Evolutionary conservation across 1,140 invertebrate species (phyloP).

Genomic region (Pachyrhynchus sulphureomaculatus): DNA sequence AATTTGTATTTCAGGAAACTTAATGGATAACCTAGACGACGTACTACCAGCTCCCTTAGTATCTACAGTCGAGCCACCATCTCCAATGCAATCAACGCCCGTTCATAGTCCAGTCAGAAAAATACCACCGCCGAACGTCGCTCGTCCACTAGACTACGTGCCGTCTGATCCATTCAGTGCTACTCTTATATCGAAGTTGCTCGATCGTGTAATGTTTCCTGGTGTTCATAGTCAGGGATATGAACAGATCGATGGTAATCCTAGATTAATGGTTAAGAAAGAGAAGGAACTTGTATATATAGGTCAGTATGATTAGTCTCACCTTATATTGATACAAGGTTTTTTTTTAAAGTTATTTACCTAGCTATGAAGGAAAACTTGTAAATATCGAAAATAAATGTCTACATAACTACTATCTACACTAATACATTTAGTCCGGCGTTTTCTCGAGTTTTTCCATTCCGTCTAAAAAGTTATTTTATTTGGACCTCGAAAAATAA

Average conservation of each 20-base stretch:
- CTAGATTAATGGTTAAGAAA: constrained; percentile 37
- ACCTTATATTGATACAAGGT: too few species aligned
- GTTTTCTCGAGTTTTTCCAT: too few species aligned
- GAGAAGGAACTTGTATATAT: constrained; percentile 35
- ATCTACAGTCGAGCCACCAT: constrained; percentile 13
- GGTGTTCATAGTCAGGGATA: constrained; percentile 50
- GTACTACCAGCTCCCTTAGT: constrained; percentile 33
- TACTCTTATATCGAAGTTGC: constrained; percentile 53
- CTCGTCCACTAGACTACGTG: constrained; percentile 29
- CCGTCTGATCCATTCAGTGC: constrained; percentile 57
- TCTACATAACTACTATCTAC: too few species aligned
- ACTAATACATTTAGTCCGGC: too few species aligned
- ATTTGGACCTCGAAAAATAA: too few species aligned
- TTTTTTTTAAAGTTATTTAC: too few species aligned
- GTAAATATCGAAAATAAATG: too few species aligned
- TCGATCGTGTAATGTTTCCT: constrained; percentile 57
- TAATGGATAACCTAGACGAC: constrained; percentile 38
- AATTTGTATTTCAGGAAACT: constrained; percentile 31
- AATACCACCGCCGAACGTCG: constrained; percentile 8
- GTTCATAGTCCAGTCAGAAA: constrained; percentile 23
- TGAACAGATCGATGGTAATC: constrained; percentile 30
- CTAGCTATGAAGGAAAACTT: too few species aligned
- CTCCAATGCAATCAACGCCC: constrained; percentile 22
- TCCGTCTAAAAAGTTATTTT: too few species aligned
- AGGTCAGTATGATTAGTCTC: too few species aligned